Evolutionary conservation across 2,888 invertebrate genomes (phyloP).

Genomic region (Steromphala cineraria): DNA sequence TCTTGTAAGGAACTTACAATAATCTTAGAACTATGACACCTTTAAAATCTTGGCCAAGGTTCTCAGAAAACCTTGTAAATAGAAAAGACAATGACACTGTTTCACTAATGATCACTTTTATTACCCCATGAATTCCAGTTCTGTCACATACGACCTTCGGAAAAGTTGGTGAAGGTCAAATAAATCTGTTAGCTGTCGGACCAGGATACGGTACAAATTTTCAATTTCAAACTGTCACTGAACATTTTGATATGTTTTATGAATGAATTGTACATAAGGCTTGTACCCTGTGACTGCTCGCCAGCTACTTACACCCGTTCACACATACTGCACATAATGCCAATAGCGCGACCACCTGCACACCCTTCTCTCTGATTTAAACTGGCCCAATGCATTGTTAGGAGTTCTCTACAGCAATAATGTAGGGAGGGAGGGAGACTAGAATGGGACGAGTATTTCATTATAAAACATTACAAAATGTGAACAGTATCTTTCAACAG

Average conservation of each 20-base stretch:
- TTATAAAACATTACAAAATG: background rate
- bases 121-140: too few species aligned
- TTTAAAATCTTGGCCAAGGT: too few species aligned
- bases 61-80: too few species aligned
- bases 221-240: background rate
- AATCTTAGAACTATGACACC: too few species aligned
- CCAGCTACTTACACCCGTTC: conserved; percentile 15
- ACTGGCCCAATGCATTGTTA: conserved; percentile 17
- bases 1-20: too few species aligned
- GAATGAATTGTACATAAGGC: conserved; percentile 13
- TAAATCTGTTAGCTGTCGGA: background rate
- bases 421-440: conserved; percentile 6
- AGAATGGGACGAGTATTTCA: conserved; percentile 18
- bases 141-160: background rate
- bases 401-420: background rate
- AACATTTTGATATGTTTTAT: conserved; percentile 19
- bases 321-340: conserved; percentile 19
- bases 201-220: background rate
- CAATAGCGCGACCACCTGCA: conserved; percentile 14
- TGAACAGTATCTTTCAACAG: background rate
- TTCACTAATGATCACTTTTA: too few species aligned
- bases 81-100: too few species aligned
- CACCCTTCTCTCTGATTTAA: conserved; percentile 14
- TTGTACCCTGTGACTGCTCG: conserved; percentile 14
- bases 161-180: background rate